phyloP scores from a whole-genome alignment of 1,140 invertebrate genomes.

The Monochamus saltuarius region DNA sequence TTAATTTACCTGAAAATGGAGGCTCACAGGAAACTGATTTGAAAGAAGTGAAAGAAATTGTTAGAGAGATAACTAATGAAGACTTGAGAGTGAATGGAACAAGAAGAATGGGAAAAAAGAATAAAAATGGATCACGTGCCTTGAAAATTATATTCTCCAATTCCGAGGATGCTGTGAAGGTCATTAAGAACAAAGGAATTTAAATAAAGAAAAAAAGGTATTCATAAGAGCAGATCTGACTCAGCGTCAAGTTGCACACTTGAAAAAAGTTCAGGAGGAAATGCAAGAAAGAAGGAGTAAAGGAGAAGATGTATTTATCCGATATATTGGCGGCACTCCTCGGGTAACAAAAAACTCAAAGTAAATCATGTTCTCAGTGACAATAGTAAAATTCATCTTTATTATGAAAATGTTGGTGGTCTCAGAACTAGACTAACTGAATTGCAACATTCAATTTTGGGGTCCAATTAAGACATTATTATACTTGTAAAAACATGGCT shows the following conservation, averaged over 20 bases:
- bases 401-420: no score
- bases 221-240: neutral
- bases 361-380: neutral
- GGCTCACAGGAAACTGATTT: neutral
- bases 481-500: no score
- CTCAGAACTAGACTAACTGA: no score
- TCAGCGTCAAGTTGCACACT: neutral
- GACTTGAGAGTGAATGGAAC: no score
- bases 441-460: no score
- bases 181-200: neutral
- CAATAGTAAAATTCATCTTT: no score
- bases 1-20: no score
- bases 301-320: neutral
- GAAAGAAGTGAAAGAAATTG: neutral
- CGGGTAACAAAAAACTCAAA: neutral
- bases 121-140: slow-evolving; percentile 1
- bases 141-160: neutral
- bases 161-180: neutral
- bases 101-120: neutral
- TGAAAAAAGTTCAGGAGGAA: neutral
- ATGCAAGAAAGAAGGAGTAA: neutral
- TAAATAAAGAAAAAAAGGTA: neutral
- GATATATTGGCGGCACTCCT: neutral
- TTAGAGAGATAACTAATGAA: slow-evolving; percentile 2
- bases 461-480: no score